Conservation (phyloP, 2,113 vertebrate species). For the Marmota monax region DNA sequence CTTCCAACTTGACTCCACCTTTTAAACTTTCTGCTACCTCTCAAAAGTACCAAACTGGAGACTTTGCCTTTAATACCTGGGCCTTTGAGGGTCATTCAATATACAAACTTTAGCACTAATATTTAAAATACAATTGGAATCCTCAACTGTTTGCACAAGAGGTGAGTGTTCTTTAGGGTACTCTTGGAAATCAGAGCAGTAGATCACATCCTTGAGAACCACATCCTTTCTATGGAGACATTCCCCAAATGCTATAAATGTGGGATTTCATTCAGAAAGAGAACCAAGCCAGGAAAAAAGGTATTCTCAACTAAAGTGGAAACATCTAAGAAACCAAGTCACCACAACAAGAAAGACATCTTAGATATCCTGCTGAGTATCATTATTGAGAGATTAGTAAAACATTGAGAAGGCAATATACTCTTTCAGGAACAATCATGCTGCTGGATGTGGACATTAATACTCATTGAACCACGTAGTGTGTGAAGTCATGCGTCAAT, state of each 20-base stretch:
- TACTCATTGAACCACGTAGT: not conserved
- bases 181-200: not conserved
- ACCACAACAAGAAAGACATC: not conserved
- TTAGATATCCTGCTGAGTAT: not conserved
- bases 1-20: not conserved
- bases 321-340: not conserved
- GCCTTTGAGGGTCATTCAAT: not conserved
- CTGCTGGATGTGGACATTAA: not conserved
- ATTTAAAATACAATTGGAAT: constrained; percentile 36
- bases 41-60: not conserved
- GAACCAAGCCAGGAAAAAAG: not conserved
- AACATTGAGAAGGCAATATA: not conserved
- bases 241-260: not conserved
- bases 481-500: constrained; percentile 16
- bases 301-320: not conserved
- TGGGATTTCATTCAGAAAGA: not conserved
- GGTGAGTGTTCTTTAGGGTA: not conserved
- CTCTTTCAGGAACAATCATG: not conserved
- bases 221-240: not conserved
- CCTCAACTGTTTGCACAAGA: not conserved
- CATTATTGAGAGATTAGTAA: constrained; percentile 14
- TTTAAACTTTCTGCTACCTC: not conserved
- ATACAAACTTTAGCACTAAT: not conserved
- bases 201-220: not conserved
- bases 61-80: not conserved